Conservation (phyloP, 2,113 vertebrate species). For the Corythornis cristatus region DNA sequence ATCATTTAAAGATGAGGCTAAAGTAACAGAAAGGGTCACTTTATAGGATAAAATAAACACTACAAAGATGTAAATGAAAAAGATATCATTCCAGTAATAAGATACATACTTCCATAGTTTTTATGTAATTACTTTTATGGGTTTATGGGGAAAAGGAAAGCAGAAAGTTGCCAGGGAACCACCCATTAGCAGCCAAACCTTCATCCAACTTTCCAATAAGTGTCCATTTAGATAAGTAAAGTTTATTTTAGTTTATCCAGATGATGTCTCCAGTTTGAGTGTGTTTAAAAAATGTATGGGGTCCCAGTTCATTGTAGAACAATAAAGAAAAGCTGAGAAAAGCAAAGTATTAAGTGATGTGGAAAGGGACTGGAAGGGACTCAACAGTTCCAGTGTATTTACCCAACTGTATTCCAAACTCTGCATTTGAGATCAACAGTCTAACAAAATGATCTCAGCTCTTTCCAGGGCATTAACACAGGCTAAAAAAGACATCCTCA, state of each 20-base stretch:
- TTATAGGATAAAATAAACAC: background rate
- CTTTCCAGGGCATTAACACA: background rate
- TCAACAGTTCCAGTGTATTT: background rate
- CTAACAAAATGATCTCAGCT: background rate
- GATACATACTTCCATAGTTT: background rate
- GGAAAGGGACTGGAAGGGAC: background rate
- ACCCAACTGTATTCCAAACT: background rate
- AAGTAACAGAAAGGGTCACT: background rate
- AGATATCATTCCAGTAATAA: background rate
- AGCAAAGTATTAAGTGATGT: background rate
- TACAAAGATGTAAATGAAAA: background rate
- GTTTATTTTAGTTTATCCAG: background rate
- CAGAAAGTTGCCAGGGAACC: slow-evolving; percentile 11
- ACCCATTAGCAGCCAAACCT: background rate
- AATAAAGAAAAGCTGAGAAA: background rate
- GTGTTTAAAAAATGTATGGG: background rate
- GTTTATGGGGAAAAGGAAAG: background rate
- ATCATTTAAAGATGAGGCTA: background rate
- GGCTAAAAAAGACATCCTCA: background rate
- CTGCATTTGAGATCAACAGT: background rate
- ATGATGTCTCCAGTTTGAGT: background rate
- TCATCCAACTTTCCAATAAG: slow-evolving; percentile 4
- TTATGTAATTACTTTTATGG: background rate
- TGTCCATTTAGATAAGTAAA: background rate
- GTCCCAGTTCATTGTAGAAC: background rate